A percentile compares a stretch with the other conserved stretches of the same genome.
Evolutionary conservation across 2,888 invertebrate genomes (phyloP).

Genomic region (Alentia gelatinosa): DNA sequence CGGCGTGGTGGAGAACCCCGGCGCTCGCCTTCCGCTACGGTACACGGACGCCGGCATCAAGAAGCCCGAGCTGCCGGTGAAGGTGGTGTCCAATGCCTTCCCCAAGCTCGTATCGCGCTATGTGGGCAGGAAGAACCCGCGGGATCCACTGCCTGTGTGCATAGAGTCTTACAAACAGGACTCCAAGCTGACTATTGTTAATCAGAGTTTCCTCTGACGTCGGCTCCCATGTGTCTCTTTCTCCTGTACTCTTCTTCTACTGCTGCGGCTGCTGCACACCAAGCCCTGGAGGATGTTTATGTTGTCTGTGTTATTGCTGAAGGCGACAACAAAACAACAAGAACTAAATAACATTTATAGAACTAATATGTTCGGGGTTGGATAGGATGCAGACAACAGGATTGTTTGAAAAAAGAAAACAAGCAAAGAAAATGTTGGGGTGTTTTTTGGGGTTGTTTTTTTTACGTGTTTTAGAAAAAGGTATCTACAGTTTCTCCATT

Average conservation of each 20-base stretch:
- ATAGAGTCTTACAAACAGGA: constrained; percentile 42
- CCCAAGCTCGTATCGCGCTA: constrained; percentile 50
- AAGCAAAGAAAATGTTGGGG: no score
- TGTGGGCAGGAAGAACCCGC: not conserved
- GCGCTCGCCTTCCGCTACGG: not conserved
- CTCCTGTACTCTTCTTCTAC: not conserved
- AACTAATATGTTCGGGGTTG: not conserved
- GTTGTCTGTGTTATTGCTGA: not conserved
- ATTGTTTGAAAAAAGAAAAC: not conserved
- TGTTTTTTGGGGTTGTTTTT: no score
- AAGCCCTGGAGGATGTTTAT: not conserved
- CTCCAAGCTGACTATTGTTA: constrained; percentile 27
- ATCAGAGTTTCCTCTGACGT: constrained; percentile 22
- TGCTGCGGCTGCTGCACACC: not conserved
- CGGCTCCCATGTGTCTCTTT: not conserved
- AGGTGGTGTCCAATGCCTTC: constrained; percentile 41
- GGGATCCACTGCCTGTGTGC: not conserved
- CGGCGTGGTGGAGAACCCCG: not conserved
- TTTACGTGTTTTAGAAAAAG: no score
- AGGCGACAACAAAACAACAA: not conserved
- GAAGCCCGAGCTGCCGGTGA: not conserved
- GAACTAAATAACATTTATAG: not conserved
- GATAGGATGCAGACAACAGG: not conserved
- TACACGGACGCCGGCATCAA: constrained; percentile 51
- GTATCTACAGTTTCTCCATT: no score